Evolutionary conservation across 1,140 invertebrate genomes (phyloP).

Genomic region (Dendroctonus valens): DNA sequence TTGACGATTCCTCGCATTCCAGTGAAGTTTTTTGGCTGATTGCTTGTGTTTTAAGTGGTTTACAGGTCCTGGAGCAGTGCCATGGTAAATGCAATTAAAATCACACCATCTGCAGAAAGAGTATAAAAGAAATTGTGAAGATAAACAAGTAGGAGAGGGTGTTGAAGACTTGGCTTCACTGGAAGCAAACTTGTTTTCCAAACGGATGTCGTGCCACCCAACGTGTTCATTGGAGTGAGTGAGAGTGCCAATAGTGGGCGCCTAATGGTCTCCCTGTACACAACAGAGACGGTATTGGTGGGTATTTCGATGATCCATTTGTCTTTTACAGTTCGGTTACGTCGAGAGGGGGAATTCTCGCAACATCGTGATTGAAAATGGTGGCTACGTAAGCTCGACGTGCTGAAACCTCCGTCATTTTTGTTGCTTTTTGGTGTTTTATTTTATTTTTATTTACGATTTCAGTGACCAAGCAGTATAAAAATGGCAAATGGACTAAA

Average conservation of each 20-base stretch:
- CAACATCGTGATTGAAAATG: constrained; percentile 51
- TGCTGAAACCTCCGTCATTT: constrained; percentile 40
- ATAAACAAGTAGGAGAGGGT: constrained; percentile 31
- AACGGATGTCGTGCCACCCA: constrained; percentile 60
- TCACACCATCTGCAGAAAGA: not conserved
- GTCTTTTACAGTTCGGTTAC: constrained; percentile 50
- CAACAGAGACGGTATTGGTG: constrained; percentile 19
- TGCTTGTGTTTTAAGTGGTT: constrained; percentile 31
- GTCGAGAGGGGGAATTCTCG: constrained; percentile 48
- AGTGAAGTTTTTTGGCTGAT: constrained; percentile 12
- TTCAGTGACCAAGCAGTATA: constrained; percentile 39
- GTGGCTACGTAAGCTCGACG: constrained; percentile 47
- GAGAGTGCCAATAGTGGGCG: constrained; percentile 27
- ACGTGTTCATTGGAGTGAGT: constrained; percentile 35
- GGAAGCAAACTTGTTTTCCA: constrained; percentile 64
- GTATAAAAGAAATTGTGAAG: not conserved
- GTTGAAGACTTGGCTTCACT: constrained; percentile 52
- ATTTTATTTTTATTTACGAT: constrained; percentile 40
- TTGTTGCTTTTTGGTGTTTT: constrained; percentile 40
- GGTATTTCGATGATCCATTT: constrained; percentile 21
- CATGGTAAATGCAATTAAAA: not conserved
- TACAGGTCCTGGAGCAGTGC: not conserved
- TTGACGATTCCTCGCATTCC: constrained; percentile 64
- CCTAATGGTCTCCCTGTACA: constrained; percentile 13
- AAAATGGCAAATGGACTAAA: constrained; percentile 60